Percentiles rank a stretch among this genome's conserved stretches.
Evolutionary conservation across 1,140 invertebrate genomes (phyloP).

Genomic region (Meloidogyne floridensis): DNA sequence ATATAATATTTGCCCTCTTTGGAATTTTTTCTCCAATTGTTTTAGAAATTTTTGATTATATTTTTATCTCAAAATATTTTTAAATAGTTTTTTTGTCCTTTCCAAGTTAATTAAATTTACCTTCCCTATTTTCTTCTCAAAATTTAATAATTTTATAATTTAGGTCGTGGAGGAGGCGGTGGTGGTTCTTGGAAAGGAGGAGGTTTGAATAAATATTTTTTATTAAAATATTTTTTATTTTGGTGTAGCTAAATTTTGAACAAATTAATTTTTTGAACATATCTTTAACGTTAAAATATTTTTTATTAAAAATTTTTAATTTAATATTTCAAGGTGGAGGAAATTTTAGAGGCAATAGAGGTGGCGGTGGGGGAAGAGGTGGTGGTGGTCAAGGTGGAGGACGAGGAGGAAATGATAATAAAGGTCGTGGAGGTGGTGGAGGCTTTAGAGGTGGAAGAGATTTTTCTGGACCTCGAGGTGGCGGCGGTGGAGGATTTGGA

Average conservation of each 20-base stretch:
- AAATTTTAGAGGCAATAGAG: conserved; percentile 39
- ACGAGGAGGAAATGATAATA: conserved; percentile 15
- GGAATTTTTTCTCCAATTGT: too few relatives aligned
- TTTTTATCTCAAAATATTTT: too few relatives aligned
- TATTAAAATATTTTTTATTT: background rate
- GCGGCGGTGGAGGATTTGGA: conserved; percentile 40
- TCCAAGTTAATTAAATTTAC: too few relatives aligned
- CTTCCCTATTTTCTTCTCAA: too few relatives aligned
- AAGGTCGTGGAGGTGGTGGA: conserved; percentile 32
- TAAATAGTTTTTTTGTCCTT: too few relatives aligned
- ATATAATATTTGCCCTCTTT: too few relatives aligned
- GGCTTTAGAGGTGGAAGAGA: conserved; percentile 44
- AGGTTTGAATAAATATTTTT: background rate
- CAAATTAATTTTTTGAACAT: background rate
- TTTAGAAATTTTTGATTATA: too few relatives aligned
- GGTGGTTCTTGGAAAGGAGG: conserved; percentile 24
- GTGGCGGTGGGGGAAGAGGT: conserved; percentile 46
- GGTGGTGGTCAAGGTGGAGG: conserved; percentile 40
- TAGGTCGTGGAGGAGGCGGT: conserved; percentile 29
- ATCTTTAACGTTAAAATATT: background rate
- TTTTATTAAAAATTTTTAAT: conserved; percentile 11
- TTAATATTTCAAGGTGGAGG: conserved; percentile 31
- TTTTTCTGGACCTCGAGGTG: conserved; percentile 28
- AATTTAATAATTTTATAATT: background rate
- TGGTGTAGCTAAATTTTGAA: background rate